phyloP scores from a whole-genome alignment of 2,888 invertebrate genomes.

The Plagiodera versicolora region DNA sequence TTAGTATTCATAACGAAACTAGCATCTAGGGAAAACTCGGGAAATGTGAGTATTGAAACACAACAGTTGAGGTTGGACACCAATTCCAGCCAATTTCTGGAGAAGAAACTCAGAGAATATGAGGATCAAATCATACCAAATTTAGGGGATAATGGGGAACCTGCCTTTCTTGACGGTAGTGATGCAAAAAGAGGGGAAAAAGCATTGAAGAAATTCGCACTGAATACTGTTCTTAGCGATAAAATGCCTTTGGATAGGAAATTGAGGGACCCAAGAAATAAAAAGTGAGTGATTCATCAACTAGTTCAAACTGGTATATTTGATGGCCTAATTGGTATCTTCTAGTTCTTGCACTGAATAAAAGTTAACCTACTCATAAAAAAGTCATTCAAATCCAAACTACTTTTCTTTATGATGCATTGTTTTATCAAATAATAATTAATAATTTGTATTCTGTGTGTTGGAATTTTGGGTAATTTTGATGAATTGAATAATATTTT shows the following conservation, averaged over 20 bases:
- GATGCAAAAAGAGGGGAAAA: constrained; percentile 74
- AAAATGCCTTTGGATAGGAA: constrained; percentile 83
- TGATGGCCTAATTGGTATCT: not conserved
- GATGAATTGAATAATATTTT: no score
- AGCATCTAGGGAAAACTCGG: constrained; percentile 14
- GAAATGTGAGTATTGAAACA: not conserved
- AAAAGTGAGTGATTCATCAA: constrained; percentile 44
- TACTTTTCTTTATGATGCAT: no score
- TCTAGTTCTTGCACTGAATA: no score
- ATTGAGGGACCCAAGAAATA: constrained; percentile 65
- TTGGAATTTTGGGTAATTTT: no score
- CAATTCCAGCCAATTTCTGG: constrained; percentile 32
- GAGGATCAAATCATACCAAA: constrained; percentile 67
- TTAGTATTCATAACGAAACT: constrained; percentile 21
- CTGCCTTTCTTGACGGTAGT: constrained; percentile 66
- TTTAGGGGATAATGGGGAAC: constrained; percentile 72
- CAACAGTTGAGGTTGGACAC: constrained; percentile 19
- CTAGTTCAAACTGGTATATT: not conserved
- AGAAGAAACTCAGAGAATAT: constrained; percentile 48
- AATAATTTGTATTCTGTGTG: no score
- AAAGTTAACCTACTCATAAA: no score
- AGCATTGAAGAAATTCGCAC: constrained; percentile 78
- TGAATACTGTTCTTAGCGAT: constrained; percentile 87
- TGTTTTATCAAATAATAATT: no score
- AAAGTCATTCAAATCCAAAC: no score